phyloP scores from a whole-genome alignment of 2,797 vertebrate genomes.

The Columba guinea region DNA sequence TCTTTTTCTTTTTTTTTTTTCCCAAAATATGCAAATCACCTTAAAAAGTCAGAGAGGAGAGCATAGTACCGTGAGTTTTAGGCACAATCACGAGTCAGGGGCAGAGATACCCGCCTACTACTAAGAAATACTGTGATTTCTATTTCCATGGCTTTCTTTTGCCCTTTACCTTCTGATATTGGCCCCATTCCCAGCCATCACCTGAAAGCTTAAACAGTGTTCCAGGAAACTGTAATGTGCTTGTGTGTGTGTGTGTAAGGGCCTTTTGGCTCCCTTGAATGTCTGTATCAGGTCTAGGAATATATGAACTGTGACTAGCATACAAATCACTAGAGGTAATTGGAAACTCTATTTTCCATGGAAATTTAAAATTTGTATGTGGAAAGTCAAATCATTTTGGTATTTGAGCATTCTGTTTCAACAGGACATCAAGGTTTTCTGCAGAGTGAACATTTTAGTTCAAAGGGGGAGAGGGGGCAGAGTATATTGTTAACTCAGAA shows the following conservation, averaged over 20 bases:
- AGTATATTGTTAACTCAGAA: slow-evolving; percentile 46
- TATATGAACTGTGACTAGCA: slow-evolving; percentile 42
- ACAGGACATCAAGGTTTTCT: slow-evolving; percentile 38
- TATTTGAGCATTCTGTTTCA: slow-evolving; percentile 15
- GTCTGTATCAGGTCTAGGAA: slow-evolving; percentile 37
- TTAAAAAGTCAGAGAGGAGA: background rate
- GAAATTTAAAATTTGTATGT: slow-evolving; percentile 49
- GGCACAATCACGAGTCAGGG: background rate
- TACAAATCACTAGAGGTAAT: slow-evolving; percentile 37
- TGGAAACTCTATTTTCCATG: slow-evolving; percentile 40
- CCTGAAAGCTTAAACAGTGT: slow-evolving; percentile 56
- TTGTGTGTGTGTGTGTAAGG: background rate
- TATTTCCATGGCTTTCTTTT: slow-evolving; percentile 45
- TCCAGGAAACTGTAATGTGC: slow-evolving; percentile 48
- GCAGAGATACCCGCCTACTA: background rate
- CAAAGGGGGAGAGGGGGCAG: background rate
- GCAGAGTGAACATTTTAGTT: background rate
- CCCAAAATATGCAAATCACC: slow-evolving; percentile 15
- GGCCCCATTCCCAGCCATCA: slow-evolving; percentile 61
- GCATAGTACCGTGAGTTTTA: background rate
- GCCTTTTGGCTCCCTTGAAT: slow-evolving; percentile 20
- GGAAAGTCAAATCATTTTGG: slow-evolving; percentile 32
- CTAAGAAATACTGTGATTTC: slow-evolving; percentile 14
- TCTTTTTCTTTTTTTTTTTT: background rate
- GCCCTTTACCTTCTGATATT: slow-evolving; percentile 55